These are phyloP conservation scores for Sterrhoptilus dennistouni DNA, from an alignment of 2,113 vertebrate genomes.

Conservation along the genomic window DNA sequence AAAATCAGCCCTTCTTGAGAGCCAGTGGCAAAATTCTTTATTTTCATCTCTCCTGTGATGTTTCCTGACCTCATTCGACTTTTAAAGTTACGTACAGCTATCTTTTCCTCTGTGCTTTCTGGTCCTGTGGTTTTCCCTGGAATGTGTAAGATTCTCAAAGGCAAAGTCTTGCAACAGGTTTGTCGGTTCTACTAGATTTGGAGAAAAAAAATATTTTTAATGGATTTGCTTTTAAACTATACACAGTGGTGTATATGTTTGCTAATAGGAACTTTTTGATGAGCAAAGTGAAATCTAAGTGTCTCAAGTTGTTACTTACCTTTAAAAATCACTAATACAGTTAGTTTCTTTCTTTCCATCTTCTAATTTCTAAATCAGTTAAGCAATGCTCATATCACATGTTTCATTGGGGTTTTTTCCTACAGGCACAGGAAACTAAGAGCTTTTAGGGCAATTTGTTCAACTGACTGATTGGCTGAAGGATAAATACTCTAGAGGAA, in stretches of 20 bases:
- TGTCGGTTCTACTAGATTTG: neutral
- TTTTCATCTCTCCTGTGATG: conserved; percentile 26
- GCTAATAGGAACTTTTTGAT: neutral
- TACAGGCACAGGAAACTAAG: neutral
- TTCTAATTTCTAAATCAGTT: neutral
- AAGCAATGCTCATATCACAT: neutral
- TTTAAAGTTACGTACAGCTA: neutral
- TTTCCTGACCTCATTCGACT: neutral
- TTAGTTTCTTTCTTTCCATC: neutral
- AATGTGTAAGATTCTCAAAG: neutral
- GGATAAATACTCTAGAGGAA: neutral
- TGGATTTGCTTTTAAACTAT: neutral
- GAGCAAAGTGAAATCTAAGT: neutral
- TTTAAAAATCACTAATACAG: neutral
- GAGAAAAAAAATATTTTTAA: neutral
- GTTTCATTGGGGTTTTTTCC: neutral
- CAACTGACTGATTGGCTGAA: neutral
- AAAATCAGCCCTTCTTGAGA: conserved; percentile 11
- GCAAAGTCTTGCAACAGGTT: neutral
- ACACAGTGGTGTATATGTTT: neutral
- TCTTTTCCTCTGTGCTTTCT: neutral
- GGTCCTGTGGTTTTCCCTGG: neutral
- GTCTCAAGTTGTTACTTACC: neutral
- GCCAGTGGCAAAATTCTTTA: neutral
- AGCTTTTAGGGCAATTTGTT: neutral